Base-by-base conservation (phyloP, 2,888 invertebrate genomes). In the Rhynchonema sp. region DNA sequence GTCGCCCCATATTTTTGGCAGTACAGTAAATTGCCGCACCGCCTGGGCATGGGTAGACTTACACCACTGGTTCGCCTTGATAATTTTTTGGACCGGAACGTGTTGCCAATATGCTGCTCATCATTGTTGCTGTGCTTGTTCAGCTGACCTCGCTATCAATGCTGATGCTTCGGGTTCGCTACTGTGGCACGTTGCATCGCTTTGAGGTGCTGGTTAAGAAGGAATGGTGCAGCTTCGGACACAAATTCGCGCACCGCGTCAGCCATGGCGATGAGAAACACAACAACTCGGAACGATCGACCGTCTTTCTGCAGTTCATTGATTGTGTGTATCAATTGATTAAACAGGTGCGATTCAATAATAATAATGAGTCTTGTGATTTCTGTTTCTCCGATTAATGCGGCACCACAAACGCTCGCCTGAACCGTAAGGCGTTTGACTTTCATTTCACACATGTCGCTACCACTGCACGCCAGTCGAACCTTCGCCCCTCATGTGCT, bases 241-340 rank as follows among this genome's bases (percentile, higher is more conserved):
- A 98, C 74, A 98, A 98, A 75, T 98, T 94, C 75, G 89, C 90
- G 72, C 85, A 87, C 86, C 82, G 96, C 63, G 84, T 94, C 68
- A 96, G 96, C 0, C 96, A 96, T 74, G 96, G 96, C 0, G 94
- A 96, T 73, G 92, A 92, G 71, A 86, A 91, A 65, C 91, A 92
- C 73, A 88, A 89, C 0, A 96, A 96, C 78, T 89, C 91, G 1
- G 96, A 98, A 73, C 81, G 98, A 17, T 96, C 96, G 0, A 98
- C 98, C 0, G 89, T 98, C 1, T 99, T 99, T 76, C 81, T 98
- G 9, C 98, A 99, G 74, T 99, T 98, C 77, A 84, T 98, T 65
- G 98, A 99, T 76, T 91, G 94, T 74, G 92, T 98, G 0, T 98
- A 94, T 90, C 81, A 81, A 69, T 73, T 80, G 63, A 75, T 76